Percentiles rank a stretch among this genome's conserved stretches.
Evolutionary conservation across 2,797 vertebrate genomes (phyloP).

Genomic region (Sebastes cheni): DNA sequence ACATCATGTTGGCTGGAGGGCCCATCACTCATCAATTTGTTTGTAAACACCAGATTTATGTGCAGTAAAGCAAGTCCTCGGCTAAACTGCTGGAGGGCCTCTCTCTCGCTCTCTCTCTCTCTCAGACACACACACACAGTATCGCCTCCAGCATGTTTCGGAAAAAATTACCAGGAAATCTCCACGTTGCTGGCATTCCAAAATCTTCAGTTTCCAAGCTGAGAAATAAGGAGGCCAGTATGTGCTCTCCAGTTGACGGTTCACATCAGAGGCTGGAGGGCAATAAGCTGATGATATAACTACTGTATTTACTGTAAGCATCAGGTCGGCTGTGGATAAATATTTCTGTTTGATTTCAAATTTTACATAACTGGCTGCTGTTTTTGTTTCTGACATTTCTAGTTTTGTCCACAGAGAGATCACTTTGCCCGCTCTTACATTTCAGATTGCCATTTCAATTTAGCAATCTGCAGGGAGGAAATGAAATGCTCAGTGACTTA

Average conservation of each 20-base stretch:
- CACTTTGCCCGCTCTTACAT: neutral
- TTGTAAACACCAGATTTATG: slow-evolving; percentile 85
- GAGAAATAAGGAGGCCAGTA: neutral
- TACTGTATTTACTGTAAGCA: slow-evolving; percentile 37
- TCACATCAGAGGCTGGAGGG: slow-evolving; percentile 13
- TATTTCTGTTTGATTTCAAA: slow-evolving; percentile 17
- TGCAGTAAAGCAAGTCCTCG: slow-evolving; percentile 75
- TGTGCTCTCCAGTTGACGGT: neutral
- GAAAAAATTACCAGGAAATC: slow-evolving; percentile 64
- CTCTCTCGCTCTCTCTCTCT: neutral
- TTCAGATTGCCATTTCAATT: slow-evolving; percentile 58
- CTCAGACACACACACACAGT: neutral
- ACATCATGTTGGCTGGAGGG: slow-evolving; percentile 71
- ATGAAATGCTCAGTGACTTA: slow-evolving; percentile 66
- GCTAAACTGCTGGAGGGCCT: slow-evolving; percentile 59
- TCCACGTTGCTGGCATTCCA: slow-evolving; percentile 32
- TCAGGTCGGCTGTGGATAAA: slow-evolving; percentile 17
- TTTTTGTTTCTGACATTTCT: slow-evolving; percentile 1
- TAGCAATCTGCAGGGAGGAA: slow-evolving; percentile 57
- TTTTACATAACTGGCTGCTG: neutral
- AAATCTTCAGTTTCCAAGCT: slow-evolving; percentile 36
- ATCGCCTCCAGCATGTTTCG: slow-evolving; percentile 51
- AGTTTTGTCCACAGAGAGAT: slow-evolving; percentile 18
- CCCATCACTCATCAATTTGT: slow-evolving; percentile 83
- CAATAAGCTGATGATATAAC: slow-evolving; percentile 10